Base-by-base conservation (phyloP, 2,888 invertebrate genomes). In the Chromoteleia sp. region DNA sequence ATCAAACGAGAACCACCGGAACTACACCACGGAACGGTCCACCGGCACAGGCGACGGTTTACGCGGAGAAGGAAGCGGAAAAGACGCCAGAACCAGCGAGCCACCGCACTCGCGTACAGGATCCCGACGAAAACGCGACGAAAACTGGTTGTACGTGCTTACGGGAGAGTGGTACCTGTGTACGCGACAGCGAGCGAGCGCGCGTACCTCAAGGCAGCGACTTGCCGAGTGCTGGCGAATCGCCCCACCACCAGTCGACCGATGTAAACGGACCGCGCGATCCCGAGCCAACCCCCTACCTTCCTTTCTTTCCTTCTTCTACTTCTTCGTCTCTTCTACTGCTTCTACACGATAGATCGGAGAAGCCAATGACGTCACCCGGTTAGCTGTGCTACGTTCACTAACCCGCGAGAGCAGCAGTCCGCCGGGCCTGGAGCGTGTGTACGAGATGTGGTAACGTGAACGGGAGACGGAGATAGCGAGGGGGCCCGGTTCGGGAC, bases 161-260 rank as follows among this genome's bases (percentile, higher is more conserved):
- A 25, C 36, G 56, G 56, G 68, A 70, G 77, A 63, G 58, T 65
- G 71, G 77, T 71, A 71, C 77, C 76, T 58, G 76, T 52, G 89
- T 85, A 86, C 87, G 86, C 86, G 86, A 87, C 87, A 85, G 86
- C 86, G 86, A 86, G 85, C 86, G 86, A 86, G 86, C 86, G 87
- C 85, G 88, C 88, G 88, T 90, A 90, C 89, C 89, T 89, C 88
- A 87, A 85, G 87, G 85, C 87, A 87, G 86, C 87, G 86, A 86
- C 89, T 88, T 84, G 86, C 86, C 82, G 89, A 85, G 88, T 85
- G 86, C 89, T 85, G 88, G 86, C 84, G 86, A 89, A 87, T 88
- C 86, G 85, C 89, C 89, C 90, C 89, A 77, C 77, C 90, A 88
- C 88, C 87, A 85, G 81, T 81, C 67, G 58, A 36, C 79, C 83